phyloP scores from a whole-genome alignment of 1,140 invertebrate species.

The Geopemphigus sp. region DNA sequence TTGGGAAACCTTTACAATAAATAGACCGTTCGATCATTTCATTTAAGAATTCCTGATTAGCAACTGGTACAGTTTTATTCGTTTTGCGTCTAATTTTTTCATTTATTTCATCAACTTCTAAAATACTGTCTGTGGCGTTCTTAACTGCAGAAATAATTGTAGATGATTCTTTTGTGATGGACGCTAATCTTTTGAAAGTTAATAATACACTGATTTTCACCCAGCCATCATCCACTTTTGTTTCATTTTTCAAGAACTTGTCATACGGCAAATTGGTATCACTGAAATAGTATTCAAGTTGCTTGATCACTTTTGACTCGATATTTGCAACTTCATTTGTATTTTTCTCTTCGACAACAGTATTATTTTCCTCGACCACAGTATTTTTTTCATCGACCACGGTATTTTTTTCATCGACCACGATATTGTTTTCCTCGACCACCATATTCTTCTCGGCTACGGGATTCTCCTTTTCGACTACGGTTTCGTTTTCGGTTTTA shows the following conservation, averaged over 20 bases:
- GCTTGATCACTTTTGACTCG: not conserved
- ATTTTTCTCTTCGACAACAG: not conserved
- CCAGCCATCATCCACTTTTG: constrained; percentile 86
- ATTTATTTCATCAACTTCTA: constrained; percentile 64
- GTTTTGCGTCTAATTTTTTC: constrained; percentile 77
- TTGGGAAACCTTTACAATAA: constrained; percentile 87
- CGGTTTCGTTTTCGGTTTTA: too few relatives aligned
- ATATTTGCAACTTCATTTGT: not conserved
- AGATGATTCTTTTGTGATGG: constrained; percentile 67
- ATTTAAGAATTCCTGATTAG: constrained; percentile 77
- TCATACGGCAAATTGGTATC: constrained; percentile 86
- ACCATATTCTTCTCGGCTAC: not conserved
- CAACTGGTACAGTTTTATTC: constrained; percentile 77
- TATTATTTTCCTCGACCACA: not conserved
- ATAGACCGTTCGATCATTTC: constrained; percentile 73
- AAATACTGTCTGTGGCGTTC: constrained; percentile 61
- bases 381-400: not conserved
- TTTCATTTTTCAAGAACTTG: constrained; percentile 83
- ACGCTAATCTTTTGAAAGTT: constrained; percentile 83
- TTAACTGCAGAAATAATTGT: constrained; percentile 73
- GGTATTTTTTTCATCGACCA: not conserved
- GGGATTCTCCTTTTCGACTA: too few relatives aligned
- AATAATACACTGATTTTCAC: constrained; percentile 78
- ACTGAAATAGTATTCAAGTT: constrained; percentile 72
- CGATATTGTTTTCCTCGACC: not conserved